phyloP scores from a whole-genome alignment of 2,888 invertebrate species.

The Syrista parreyssii region DNA sequence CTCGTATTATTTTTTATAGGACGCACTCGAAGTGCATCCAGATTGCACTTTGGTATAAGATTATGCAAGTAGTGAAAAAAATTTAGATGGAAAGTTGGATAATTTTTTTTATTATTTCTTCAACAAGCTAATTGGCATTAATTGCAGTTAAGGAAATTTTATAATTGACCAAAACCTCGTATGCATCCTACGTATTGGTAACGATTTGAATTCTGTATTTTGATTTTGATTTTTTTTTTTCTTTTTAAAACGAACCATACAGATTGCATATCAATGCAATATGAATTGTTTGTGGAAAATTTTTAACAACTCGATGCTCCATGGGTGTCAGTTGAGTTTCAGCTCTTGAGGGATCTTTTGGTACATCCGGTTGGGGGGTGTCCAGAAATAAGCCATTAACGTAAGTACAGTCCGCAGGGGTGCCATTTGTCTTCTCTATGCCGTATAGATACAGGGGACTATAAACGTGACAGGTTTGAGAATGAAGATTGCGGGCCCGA shows the following conservation, averaged over 20 bases:
- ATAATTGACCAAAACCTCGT: neutral
- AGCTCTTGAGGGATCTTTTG: neutral
- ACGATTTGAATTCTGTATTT: neutral
- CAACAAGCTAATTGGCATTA: neutral
- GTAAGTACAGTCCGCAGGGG: neutral
- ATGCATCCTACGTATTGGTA: neutral
- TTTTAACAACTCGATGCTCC: neutral
- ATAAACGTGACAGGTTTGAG: neutral
- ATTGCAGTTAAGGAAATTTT: neutral
- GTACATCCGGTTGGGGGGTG: neutral
- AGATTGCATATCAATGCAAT: neutral
- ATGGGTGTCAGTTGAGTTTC: neutral
- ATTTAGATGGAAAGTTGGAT: neutral
- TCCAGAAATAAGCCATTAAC: neutral
- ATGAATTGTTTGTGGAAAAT: neutral
- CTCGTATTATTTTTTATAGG: constrained; percentile 23
- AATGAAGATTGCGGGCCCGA: neutral
- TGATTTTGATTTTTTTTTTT: neutral
- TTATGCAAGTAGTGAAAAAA: neutral
- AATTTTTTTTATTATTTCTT: neutral
- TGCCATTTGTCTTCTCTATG: neutral
- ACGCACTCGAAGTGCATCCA: neutral
- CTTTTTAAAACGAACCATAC: neutral
- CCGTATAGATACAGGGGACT: neutral
- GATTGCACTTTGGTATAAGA: neutral